phyloP scores from a whole-genome alignment of 2,113 vertebrate genomes.

The Heloderma charlesbogerti region DNA sequence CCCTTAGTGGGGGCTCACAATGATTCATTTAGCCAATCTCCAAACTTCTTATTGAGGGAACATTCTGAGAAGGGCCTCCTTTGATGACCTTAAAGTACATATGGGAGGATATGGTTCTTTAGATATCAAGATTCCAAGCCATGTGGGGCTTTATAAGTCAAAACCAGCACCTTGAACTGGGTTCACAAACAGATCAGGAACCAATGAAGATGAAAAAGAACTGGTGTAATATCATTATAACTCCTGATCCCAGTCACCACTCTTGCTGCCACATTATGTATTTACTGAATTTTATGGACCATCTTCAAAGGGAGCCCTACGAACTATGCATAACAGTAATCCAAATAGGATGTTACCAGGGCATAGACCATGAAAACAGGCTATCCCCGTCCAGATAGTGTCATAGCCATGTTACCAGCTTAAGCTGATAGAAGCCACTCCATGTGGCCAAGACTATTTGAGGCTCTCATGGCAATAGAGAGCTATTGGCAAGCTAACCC shows the following conservation, averaged over 20 bases:
- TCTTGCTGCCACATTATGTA: not conserved
- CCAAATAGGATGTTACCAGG: not conserved
- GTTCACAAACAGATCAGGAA: not conserved
- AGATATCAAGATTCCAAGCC: not conserved
- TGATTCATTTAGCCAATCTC: too few relatives aligned
- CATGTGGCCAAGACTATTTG: too few relatives aligned
- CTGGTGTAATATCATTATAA: not conserved
- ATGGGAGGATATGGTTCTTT: not conserved
- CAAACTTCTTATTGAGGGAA: too few relatives aligned
- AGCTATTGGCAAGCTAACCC: too few relatives aligned
- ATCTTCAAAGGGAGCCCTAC: not conserved
- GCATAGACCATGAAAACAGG: not conserved
- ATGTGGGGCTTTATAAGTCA: not conserved
- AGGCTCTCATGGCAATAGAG: too few relatives aligned
- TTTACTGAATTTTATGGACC: not conserved
- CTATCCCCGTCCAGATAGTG: too few relatives aligned
- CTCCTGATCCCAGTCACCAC: not conserved
- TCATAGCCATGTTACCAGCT: not conserved
- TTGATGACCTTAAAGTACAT: not conserved
- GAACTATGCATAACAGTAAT: not conserved
- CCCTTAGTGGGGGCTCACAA: too few relatives aligned
- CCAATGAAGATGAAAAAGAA: too few relatives aligned
- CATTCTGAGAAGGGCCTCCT: too few relatives aligned
- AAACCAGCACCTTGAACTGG: not conserved
- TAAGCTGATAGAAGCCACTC: not conserved